Base-by-base conservation (phyloP, 2,888 invertebrate genomes). In the Lysandra coridon region DNA sequence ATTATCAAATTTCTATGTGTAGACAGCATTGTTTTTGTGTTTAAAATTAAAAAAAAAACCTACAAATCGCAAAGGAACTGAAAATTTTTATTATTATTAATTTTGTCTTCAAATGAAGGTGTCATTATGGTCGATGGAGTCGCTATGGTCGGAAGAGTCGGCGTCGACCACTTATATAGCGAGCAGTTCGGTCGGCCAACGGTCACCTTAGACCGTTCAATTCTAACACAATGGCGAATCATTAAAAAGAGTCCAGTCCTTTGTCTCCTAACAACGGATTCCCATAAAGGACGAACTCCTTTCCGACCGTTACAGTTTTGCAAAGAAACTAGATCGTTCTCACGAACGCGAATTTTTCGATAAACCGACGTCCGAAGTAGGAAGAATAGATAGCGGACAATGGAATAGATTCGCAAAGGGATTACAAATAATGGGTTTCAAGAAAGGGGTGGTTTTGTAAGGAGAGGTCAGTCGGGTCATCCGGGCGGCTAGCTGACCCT, bases 351-450 rank as follows among this genome's bases (percentile, higher is more conserved):
- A 93, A 93, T 93, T 90, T 93, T 93, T 91, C 88, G 89, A 89
- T 87, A 91, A 89, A 90, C 90, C 88, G 88, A 89, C 88, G 89
- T 89, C 89, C 90, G 85, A 89, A 84, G 85, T 86, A 85, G 86
- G 85, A 86, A 87, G 89, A 92, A 92, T 90, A 86, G 90, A 86
- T 82, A 85, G 85, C 83, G 87, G 85, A 94, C 92, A 93, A 93
- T 90, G 84, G 86, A 95, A 95, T 95, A 95, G 95, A 95, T 95
- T 95, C 95, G 95, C 95, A 89, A 92, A 95, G 94, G 95, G 92
- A 92, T 92, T 93, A 93, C 95, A 94, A 95, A 95, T 95, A 95
- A 95, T 95, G 87, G 87, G 88, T 90, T 92, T 91, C 91, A 92
- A 92, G 92, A 91, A 94, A 93, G 87, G 94, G 94, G 90, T 92